Base-by-base conservation (phyloP, 2,797 vertebrate genomes). In the Potorous gilbertii region DNA sequence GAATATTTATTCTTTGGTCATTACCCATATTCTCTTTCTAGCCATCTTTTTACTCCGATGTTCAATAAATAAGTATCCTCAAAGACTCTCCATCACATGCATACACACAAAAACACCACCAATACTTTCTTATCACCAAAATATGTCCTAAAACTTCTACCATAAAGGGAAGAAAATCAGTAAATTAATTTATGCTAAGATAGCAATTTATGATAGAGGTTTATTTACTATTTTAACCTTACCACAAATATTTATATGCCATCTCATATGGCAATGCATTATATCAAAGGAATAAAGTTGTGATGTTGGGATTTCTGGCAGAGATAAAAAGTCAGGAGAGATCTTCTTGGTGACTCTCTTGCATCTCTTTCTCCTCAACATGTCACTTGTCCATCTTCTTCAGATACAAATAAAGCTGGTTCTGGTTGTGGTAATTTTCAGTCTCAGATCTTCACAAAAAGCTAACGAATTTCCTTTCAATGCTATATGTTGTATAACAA, bases 251-350 rank as follows among this genome's bases (percentile, higher is more conserved):
- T 31, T 6, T 18, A 9, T 10, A 0, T 74, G 10, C 21, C 6
- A 21, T 27, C 8, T 3, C 0, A 0, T 9, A 28, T 27, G 18
- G 11, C 18, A 4, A 0, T 6, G 50, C 16, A 54, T 91, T 56
- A n/a, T 10, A 11, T 54, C 14, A 50, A 29, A 28, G 24, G n/a
- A 90, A 46, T 28, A 3, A 52, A 59, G 4, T 50, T 12, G 21
- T 31, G 52, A 56, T 27, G 34, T 34, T 62, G 31, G 21, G 5
- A 12, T 6, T 54, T 24, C 14, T 29, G 0, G 3, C 0, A 3
- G 55, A 1, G 29, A 0, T 9, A 27, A 56, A 56, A 56, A 55
- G 54, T 24, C 3, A 31, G n/a, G 8, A 12, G 46, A 34, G 28
- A 46, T 14, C 9, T 46, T 52, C 28, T 52, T 56, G 40, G 40